phyloP scores from a whole-genome alignment of 2,797 vertebrate genomes.

The Pseudopleuronectes americanus region DNA sequence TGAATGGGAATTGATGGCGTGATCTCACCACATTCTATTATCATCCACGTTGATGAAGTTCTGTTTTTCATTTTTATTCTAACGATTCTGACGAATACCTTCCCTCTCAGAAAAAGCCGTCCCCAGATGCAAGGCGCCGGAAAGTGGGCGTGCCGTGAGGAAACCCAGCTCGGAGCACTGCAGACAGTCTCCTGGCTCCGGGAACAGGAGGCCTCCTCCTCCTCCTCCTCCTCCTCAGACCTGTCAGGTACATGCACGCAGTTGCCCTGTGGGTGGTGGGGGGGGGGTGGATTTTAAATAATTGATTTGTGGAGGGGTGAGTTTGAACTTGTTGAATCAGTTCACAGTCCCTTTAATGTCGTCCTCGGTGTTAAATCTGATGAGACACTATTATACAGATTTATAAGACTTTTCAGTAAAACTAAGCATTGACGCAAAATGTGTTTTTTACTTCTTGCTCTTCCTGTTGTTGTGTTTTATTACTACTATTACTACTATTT shows the following conservation, averaged over 20 bases:
- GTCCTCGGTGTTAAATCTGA: slow-evolving; percentile 25
- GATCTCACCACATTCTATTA: not conserved
- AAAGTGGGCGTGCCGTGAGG: slow-evolving; percentile 70
- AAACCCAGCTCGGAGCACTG: slow-evolving; percentile 76
- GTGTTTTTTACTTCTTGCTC: slow-evolving; percentile 26
- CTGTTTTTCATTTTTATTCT: not conserved
- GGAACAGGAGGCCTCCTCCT: slow-evolving; percentile 66
- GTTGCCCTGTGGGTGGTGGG: slow-evolving; percentile 33
- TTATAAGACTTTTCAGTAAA: not conserved
- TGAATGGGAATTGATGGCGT: not conserved
- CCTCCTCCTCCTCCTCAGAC: slow-evolving; percentile 32
- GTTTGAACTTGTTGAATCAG: slow-evolving; percentile 57
- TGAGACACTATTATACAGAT: not conserved
- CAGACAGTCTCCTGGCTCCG: slow-evolving; percentile 69
- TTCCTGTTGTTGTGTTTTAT: slow-evolving; percentile 5
- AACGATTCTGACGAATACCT: not conserved
- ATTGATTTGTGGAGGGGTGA: slow-evolving; percentile 48
- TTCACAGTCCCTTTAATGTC: slow-evolving; percentile 33
- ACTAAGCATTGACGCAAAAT: slow-evolving; percentile 15
- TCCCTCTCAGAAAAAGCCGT: slow-evolving; percentile 46
- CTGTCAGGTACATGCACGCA: slow-evolving; percentile 59
- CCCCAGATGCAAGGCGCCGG: slow-evolving; percentile 65
- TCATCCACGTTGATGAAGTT: not conserved
- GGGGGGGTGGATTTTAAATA: not conserved
- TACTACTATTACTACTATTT: not conserved